Evolutionary conservation across 2,888 invertebrate genomes (phyloP).

Genomic region (Rapana venosa): DNA sequence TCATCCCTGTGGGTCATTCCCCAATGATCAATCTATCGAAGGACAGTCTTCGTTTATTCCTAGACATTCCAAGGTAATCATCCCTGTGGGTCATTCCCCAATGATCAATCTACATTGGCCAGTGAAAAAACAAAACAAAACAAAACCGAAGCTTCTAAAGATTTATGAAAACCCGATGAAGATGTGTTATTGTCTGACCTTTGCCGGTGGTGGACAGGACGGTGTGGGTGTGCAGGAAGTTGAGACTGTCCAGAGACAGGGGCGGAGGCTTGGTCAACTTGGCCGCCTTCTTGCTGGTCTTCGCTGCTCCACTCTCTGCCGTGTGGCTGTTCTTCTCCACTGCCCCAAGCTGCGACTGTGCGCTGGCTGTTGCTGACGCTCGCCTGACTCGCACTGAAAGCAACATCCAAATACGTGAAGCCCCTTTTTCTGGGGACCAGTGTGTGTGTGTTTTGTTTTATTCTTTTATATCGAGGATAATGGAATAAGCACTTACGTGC

Average conservation of each 20-base stretch:
- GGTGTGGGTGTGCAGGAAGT: slow-evolving; percentile 75
- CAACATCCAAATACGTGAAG: neutral
- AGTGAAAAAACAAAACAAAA: too few species aligned
- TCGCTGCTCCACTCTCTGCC: neutral
- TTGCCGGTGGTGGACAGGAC: slow-evolving; percentile 69
- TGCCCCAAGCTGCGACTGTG: neutral
- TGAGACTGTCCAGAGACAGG: slow-evolving; percentile 73
- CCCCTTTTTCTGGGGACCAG: too few species aligned
- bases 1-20: too few species aligned
- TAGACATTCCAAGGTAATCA: too few species aligned
- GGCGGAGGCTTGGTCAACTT: slow-evolving; percentile 56
- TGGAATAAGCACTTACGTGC: too few species aligned
- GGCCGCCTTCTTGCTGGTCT: slow-evolving; percentile 35
- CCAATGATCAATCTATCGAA: too few species aligned
- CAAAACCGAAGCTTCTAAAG: too few species aligned
- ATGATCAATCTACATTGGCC: too few species aligned
- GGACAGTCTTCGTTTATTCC: too few species aligned
- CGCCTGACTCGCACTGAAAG: slow-evolving; percentile 22
- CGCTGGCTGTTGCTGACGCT: neutral
- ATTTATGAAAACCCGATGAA: neutral
- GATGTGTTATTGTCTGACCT: slow-evolving; percentile 39
- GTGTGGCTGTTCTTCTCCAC: neutral
- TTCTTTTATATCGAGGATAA: too few species aligned
- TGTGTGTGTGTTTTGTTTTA: too few species aligned
- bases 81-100: too few species aligned